Conservation (phyloP, 2,888 invertebrate genomes). For the Chrysopilus asiliformis region DNA sequence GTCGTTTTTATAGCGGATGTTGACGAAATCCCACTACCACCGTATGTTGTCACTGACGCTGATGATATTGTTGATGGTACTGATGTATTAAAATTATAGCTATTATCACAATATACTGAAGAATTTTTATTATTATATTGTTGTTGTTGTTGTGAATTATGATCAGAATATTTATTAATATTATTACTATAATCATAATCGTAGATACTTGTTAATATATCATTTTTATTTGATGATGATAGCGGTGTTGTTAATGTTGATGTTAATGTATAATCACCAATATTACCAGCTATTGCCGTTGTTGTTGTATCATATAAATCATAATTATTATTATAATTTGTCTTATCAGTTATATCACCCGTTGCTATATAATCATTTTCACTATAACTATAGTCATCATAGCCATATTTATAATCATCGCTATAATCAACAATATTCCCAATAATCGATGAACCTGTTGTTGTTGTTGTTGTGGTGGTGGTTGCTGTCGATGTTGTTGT, state of each 20-base stretch:
- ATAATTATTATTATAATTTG: slow-evolving; percentile 24
- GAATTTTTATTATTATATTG: slow-evolving; percentile 12
- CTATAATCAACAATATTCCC: slow-evolving; percentile 20
- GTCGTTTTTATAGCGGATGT: slow-evolving; percentile 5
- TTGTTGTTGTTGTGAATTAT: too few species aligned
- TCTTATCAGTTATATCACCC: slow-evolving; percentile 20
- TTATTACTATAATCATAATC: slow-evolving; percentile 11
- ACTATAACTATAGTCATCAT: slow-evolving; percentile 22
- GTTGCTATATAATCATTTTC: slow-evolving; percentile 23
- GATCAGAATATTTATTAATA: slow-evolving; percentile 7
- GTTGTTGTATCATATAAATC: slow-evolving; percentile 27
- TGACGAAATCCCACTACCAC: slow-evolving; percentile 6
- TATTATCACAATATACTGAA: slow-evolving; percentile 14
- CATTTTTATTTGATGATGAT: slow-evolving; percentile 1
- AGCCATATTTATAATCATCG: slow-evolving; percentile 19
- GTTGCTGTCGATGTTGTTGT: too few species aligned
- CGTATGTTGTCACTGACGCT: slow-evolving; percentile 26
- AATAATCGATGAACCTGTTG: too few species aligned
- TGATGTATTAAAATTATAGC: slow-evolving; percentile 9
- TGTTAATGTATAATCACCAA: too few species aligned
- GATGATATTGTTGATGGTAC: slow-evolving; percentile 23
- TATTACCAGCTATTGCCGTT: slow-evolving; percentile 9
- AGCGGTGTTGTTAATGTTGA: slow-evolving; percentile 11
- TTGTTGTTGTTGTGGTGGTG: too few species aligned
- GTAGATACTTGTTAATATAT: slow-evolving; percentile 2